Conservation (phyloP, 2,113 vertebrate species). For the Mesitornis unicolor region DNA sequence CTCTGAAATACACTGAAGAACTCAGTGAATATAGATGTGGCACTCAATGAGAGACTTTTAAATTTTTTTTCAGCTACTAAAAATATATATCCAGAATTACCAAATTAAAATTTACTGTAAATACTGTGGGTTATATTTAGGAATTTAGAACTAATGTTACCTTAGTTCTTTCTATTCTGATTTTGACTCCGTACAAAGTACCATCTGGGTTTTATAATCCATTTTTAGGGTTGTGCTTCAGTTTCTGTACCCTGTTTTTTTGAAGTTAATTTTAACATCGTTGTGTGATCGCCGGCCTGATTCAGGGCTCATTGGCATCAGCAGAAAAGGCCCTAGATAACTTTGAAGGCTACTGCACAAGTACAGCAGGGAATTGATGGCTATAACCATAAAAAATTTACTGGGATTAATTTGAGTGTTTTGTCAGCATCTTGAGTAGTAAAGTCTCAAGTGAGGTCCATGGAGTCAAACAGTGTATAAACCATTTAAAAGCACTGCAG, state of each 20-base stretch:
- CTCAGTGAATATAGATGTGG: not conserved
- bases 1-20: not conserved
- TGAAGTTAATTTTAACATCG: accelerated
- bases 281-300: not conserved
- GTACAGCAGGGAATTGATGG: not conserved
- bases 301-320: not conserved
- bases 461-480: not conserved
- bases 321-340: not conserved
- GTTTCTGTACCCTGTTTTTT: not conserved
- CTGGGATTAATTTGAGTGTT: not conserved
- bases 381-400: not conserved
- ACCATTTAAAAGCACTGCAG: not conserved
- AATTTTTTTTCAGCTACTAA: not conserved
- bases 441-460: not conserved
- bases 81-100: not conserved
- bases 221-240: not conserved
- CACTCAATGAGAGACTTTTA: not conserved
- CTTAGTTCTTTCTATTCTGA: not conserved
- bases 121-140: not conserved
- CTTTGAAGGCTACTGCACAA: not conserved
- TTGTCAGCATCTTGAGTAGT: not conserved
- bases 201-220: not conserved
- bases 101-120: not conserved
- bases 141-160: not conserved
- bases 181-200: not conserved